Conservation (phyloP, 64 coral and sea anemone genomes). For the Porites australiensis region DNA sequence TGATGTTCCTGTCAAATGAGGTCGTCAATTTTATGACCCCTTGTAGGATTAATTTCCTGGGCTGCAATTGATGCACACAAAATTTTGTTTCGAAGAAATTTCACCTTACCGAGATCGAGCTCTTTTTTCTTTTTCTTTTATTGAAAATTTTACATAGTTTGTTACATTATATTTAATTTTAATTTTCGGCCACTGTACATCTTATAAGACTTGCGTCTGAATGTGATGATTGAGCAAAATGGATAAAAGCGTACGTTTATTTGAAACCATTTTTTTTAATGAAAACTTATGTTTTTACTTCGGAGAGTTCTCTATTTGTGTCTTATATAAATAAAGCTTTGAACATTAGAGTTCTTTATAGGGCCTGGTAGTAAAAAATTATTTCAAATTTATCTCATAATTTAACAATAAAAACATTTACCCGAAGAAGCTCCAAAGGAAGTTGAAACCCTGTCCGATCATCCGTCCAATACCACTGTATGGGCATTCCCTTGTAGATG, state of each 20-base stretch:
- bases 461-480: too few species aligned
- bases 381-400: not conserved
- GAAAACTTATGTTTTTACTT: not conserved
- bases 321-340: not conserved
- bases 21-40: not conserved
- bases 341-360: constrained; percentile 7
- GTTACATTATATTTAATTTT: too few species aligned
- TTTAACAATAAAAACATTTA: constrained; percentile 21
- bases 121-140: too few species aligned
- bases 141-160: too few species aligned
- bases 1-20: not conserved
- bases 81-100: too few species aligned
- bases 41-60: not conserved
- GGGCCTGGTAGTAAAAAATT: not conserved
- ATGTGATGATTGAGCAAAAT: too few species aligned
- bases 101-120: too few species aligned
- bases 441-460: too few species aligned
- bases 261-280: not conserved
- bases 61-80: not conserved
- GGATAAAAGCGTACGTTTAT: too few species aligned
- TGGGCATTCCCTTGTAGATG: too few species aligned
- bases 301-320: not conserved
- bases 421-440: not conserved
- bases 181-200: too few species aligned
- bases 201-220: too few species aligned